These are phyloP conservation scores for Oryzias melastigma DNA, from an alignment of 2,113 vertebrate genomes.

Conservation along the genomic window DNA sequence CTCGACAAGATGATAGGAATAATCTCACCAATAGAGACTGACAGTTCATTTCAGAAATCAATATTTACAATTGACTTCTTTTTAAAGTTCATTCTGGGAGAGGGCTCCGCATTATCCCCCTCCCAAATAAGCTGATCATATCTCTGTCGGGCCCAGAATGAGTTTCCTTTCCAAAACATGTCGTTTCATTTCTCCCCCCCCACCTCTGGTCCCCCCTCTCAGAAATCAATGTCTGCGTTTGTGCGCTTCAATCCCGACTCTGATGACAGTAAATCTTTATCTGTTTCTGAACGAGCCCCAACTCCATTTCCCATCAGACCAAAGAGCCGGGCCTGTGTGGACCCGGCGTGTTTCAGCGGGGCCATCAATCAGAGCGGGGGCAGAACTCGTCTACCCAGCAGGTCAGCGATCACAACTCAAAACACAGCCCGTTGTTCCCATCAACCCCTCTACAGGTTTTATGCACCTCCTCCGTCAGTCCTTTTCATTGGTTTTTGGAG, in stretches of 20 bases:
- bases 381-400: background rate
- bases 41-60: conserved; percentile 99
- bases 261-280: conserved; percentile 99
- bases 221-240: conserved; percentile 95
- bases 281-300: conserved; percentile 94
- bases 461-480: too few species aligned
- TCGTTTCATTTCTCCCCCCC: conserved; percentile 62
- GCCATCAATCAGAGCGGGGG: conserved; percentile 91
- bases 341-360: conserved; percentile 89
- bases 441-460: too few species aligned
- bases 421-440: too few species aligned
- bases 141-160: conserved; percentile 91
- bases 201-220: conserved; percentile 36
- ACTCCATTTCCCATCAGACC: conserved; percentile 97
- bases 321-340: conserved; percentile 90
- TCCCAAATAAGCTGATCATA: conserved; percentile 99
- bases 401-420: conserved; percentile 16
- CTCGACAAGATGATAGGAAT: conserved; percentile 91
- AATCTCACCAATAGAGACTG: conserved; percentile 92
- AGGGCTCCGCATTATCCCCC: conserved; percentile 94
- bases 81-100: conserved; percentile 94
- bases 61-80: conserved; percentile 99
- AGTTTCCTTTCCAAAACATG: conserved; percentile 98
- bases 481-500: too few species aligned
- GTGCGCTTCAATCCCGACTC: conserved; percentile 95